Conservation (phyloP, 2,888 invertebrate genomes). For the Trichogramma evanescens region DNA sequence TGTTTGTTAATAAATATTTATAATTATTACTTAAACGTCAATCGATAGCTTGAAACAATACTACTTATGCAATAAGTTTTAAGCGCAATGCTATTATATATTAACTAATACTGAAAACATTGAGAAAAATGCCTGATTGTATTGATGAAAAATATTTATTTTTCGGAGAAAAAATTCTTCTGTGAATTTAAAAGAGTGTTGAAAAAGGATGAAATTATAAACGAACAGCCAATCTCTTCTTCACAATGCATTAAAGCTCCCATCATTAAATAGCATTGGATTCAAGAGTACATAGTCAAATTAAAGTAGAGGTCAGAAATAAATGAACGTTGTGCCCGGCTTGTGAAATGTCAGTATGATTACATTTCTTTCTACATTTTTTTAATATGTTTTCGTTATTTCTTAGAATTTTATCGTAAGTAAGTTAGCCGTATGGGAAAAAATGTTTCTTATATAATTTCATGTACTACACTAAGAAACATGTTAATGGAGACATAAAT, state of each 20-base stretch:
- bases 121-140: conserved; percentile 8
- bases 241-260: conserved; percentile 11
- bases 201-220: no score
- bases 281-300: no score
- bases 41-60: conserved; percentile 14
- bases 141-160: conserved; percentile 12
- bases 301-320: conserved; percentile 14
- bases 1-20: conserved; percentile 19
- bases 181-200: conserved; percentile 21
- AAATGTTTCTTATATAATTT: conserved; percentile 18
- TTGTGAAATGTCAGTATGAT: conserved; percentile 19
- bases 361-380: conserved; percentile 8
- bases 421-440: conserved; percentile 16
- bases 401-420: conserved; percentile 22
- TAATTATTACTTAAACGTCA: conserved; percentile 12
- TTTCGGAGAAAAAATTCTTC: conserved; percentile 15
- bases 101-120: no score
- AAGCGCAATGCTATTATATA: not conserved
- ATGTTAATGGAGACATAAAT: conserved; percentile 22
- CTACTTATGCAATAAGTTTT: conserved; percentile 13
- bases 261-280: conserved; percentile 14
- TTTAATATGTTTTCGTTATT: conserved; percentile 19
- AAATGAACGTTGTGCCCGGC: conserved; percentile 1
- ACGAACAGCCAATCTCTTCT: conserved; percentile 18
- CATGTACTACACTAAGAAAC: not conserved